Conservation (phyloP, 2,113 vertebrate species). For the Austrofundulus limnaeus region DNA sequence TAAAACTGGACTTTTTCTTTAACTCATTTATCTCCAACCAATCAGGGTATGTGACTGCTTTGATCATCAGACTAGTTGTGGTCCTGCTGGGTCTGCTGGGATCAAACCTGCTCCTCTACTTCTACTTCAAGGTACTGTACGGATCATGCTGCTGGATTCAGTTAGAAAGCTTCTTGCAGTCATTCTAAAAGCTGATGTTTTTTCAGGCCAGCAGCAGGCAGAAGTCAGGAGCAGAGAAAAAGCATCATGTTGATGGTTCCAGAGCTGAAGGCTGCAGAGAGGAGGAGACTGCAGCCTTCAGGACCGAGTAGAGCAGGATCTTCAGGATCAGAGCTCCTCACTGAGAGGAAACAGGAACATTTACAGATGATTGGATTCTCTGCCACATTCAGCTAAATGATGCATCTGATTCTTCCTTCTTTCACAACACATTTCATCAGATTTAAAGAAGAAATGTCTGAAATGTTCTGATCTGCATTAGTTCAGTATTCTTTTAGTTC, state of each 20-base stretch:
- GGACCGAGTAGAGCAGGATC: neutral
- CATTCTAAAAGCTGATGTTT: neutral
- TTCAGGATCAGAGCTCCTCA: neutral
- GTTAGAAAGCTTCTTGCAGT: too few relatives aligned
- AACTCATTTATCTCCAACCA: neutral
- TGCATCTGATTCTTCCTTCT: neutral
- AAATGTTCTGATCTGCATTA: too few relatives aligned
- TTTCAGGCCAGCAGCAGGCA: neutral
- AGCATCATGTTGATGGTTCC: neutral
- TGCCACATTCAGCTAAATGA: neutral
- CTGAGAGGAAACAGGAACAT: neutral
- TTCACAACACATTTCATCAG: neutral
- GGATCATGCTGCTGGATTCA: neutral
- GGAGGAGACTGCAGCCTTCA: neutral
- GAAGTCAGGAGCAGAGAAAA: neutral
- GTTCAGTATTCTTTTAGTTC: too few relatives aligned
- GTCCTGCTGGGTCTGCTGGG: neutral
- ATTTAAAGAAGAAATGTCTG: neutral
- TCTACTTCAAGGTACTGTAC: too few relatives aligned
- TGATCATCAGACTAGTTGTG: conserved; percentile 14
- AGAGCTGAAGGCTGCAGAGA: neutral
- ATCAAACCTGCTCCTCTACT: too few relatives aligned
- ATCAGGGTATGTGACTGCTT: conserved; percentile 11
- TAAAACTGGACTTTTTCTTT: too few relatives aligned
- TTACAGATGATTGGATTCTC: neutral